Conservation (phyloP, 1,140 invertebrate species). For the Drosophila willistoni region DNA sequence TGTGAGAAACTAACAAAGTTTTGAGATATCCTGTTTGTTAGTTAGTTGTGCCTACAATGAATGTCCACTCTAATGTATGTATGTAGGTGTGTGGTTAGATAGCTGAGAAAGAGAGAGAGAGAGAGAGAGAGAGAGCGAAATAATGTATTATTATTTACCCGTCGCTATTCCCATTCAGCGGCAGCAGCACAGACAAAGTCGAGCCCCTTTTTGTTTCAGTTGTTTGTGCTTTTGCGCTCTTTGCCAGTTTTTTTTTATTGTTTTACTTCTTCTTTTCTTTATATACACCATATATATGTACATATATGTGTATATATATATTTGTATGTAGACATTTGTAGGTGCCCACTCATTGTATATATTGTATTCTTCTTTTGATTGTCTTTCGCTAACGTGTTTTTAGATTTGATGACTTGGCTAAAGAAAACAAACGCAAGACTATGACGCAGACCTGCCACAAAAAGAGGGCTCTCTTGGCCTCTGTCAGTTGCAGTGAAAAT, state of each 20-base stretch:
- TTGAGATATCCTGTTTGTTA: too few species aligned
- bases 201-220: constrained; percentile 58
- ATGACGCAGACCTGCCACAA: constrained; percentile 33
- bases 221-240: constrained; percentile 33
- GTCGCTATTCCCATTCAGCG: constrained; percentile 1
- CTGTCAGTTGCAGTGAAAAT: constrained; percentile 25
- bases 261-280: constrained; percentile 17
- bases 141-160: constrained; percentile 20
- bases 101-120: background rate
- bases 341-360: constrained; percentile 9
- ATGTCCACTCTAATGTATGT: constrained; percentile 4
- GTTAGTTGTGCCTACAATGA: too few species aligned
- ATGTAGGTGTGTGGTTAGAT: background rate
- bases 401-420: constrained; percentile 40
- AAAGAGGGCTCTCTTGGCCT: constrained; percentile 18
- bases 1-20: too few species aligned
- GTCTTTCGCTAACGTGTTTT: constrained; percentile 29
- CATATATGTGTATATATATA: background rate
- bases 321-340: constrained; percentile 10
- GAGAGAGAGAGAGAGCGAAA: background rate
- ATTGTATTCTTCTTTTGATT: constrained; percentile 22
- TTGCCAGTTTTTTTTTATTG: constrained; percentile 25
- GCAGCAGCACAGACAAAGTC: constrained; percentile 21
- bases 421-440: constrained; percentile 25
- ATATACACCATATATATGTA: background rate